Conservation (phyloP, 2,888 invertebrate genomes). For the Unio delphinus region DNA sequence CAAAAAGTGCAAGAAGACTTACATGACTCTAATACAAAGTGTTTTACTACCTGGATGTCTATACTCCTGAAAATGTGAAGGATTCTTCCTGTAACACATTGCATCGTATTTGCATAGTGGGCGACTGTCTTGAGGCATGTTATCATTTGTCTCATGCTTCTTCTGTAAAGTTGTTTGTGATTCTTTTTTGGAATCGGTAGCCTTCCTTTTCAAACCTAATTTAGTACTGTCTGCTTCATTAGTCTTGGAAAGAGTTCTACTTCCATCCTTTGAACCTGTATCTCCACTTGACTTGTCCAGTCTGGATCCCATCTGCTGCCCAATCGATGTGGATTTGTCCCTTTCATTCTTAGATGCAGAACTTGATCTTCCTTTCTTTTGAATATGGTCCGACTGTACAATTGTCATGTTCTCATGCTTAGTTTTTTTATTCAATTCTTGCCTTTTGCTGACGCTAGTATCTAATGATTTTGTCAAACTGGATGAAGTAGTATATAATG, state of each 20-base stretch:
- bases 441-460: neutral
- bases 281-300: no score
- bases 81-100: constrained; percentile 87
- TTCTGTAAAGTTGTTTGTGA: constrained; percentile 11
- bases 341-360: no score
- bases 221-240: no score
- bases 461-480: neutral
- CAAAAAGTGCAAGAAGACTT: neutral
- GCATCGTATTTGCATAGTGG: constrained; percentile 81
- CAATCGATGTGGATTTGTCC: no score
- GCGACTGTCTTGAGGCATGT: no score
- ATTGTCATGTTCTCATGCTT: neutral
- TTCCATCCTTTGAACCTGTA: no score
- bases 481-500: neutral
- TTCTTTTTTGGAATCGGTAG: constrained; percentile 20
- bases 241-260: no score
- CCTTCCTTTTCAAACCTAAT: constrained; percentile 25
- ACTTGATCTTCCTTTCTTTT: constrained; percentile 1
- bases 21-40: neutral
- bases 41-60: constrained; percentile 76
- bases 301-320: no score
- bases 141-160: constrained; percentile 8
- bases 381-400: neutral
- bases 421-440: neutral
- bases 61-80: constrained; percentile 86